Evolutionary conservation across 2,888 invertebrate genomes (phyloP).

Genomic region (Diogma glabrata): DNA sequence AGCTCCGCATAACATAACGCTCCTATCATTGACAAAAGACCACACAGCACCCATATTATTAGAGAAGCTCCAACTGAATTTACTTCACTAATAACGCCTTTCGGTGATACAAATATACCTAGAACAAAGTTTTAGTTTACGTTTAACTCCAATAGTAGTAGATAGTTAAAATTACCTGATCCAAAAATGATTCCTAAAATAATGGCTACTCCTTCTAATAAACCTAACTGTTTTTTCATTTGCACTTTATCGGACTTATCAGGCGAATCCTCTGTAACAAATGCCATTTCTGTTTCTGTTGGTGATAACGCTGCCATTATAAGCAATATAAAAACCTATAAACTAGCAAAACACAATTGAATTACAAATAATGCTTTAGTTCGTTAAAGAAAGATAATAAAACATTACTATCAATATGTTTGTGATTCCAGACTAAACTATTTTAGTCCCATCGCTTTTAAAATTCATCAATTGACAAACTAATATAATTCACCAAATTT

Average conservation of each 20-base stretch:
- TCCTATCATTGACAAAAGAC: slow-evolving; percentile 81
- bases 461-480: too few species aligned
- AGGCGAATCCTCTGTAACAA: background rate
- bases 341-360: too few species aligned
- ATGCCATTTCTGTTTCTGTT: background rate
- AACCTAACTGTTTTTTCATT: slow-evolving; percentile 80
- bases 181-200: slow-evolving; percentile 92
- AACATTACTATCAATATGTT: too few species aligned
- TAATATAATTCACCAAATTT: too few species aligned
- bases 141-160: background rate
- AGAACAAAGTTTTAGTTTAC: too few species aligned
- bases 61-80: slow-evolving; percentile 83
- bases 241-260: slow-evolving; percentile 44
- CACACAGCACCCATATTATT: slow-evolving; percentile 79
- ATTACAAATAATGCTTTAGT: too few species aligned
- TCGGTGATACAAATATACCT: slow-evolving; percentile 92
- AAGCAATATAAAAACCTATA: too few species aligned
- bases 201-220: slow-evolving; percentile 85
- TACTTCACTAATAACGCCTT: slow-evolving; percentile 82
- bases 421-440: too few species aligned
- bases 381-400: too few species aligned
- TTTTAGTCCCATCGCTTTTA: too few species aligned
- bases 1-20: slow-evolving; percentile 96
- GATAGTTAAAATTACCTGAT: slow-evolving; percentile 53
- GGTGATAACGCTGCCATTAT: slow-evolving; percentile 1